Evolutionary conservation across 2,888 invertebrate genomes (phyloP).

Genomic region (Carcina quercana): DNA sequence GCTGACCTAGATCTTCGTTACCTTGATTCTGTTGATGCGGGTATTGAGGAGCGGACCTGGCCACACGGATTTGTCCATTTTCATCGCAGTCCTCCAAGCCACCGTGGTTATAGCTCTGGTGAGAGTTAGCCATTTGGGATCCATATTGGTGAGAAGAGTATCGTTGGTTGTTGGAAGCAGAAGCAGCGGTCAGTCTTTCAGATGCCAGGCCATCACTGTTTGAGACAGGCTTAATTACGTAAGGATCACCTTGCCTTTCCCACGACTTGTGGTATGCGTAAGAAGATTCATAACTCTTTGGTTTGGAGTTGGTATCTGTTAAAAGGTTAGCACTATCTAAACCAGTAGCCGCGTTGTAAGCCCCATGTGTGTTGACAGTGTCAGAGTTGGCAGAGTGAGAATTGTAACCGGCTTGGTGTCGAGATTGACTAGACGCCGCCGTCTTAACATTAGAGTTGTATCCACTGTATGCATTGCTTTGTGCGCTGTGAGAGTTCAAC

Average conservation of each 20-base stretch:
- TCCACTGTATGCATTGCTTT: conserved; percentile 26
- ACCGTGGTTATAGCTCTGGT: conserved; percentile 26
- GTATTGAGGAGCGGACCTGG: conserved; percentile 31
- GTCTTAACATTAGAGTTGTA: conserved; percentile 34
- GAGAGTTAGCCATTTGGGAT: conserved; percentile 28
- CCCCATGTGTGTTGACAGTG: conserved; percentile 21
- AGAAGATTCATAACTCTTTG: conserved; percentile 64
- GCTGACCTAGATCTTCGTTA: conserved; percentile 23
- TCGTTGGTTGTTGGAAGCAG: conserved; percentile 25
- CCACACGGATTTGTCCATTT: conserved; percentile 39
- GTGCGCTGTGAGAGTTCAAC: conserved; percentile 26
- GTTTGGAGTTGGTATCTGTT: conserved; percentile 33
- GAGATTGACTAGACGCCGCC: conserved; percentile 26
- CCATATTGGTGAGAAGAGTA: conserved; percentile 37
- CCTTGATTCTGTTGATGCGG: conserved; percentile 18
- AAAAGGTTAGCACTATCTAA: conserved; percentile 29
- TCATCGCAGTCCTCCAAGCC: conserved; percentile 28
- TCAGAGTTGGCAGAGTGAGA: conserved; percentile 21
- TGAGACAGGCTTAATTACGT: conserved; percentile 52
- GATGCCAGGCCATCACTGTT: conserved; percentile 32
- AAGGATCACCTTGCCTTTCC: conserved; percentile 68
- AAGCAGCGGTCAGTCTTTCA: conserved; percentile 36
- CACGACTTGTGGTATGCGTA: conserved; percentile 69
- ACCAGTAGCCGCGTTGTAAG: conserved; percentile 19
- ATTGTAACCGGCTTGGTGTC: conserved; percentile 30